Evolutionary conservation across 1,140 invertebrate genomes (phyloP).

Genomic region (Bombus confusus): DNA sequence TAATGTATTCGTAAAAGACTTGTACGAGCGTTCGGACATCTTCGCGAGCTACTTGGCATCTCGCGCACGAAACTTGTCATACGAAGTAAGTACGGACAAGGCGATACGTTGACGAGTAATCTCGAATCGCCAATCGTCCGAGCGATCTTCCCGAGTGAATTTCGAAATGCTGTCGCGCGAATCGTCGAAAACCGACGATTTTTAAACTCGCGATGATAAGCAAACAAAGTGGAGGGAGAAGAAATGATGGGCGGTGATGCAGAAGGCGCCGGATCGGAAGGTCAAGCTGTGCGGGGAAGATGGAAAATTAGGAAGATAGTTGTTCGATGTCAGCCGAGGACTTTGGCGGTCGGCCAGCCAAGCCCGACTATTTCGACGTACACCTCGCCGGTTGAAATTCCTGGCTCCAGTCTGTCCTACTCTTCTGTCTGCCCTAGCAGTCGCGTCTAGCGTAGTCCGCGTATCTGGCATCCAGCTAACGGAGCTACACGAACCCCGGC

Average conservation of each 20-base stretch:
- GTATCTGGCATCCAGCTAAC: conserved; percentile 4
- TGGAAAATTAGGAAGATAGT: conserved; percentile 69
- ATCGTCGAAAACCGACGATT: not conserved
- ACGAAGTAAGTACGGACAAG: too few species aligned
- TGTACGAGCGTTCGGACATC: too few species aligned
- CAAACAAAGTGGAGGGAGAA: conserved; percentile 11
- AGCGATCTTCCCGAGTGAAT: not conserved
- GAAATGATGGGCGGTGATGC: not conserved
- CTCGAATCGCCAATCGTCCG: too few species aligned
- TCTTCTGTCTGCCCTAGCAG: not conserved
- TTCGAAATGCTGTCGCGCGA: not conserved
- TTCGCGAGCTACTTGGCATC: too few species aligned
- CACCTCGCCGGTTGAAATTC: conserved; percentile 7
- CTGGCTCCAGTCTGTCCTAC: conserved; percentile 42
- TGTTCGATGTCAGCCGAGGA: conserved; percentile 50
- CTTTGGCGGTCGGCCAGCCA: conserved; percentile 63
- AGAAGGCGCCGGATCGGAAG: conserved; percentile 8
- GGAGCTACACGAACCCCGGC: not conserved
- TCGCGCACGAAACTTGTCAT: too few species aligned
- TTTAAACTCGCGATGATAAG: not conserved
- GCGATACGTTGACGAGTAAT: too few species aligned
- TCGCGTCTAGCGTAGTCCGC: not conserved
- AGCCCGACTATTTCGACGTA: conserved; percentile 18
- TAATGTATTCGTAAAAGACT: too few species aligned
- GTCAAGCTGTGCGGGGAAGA: conserved; percentile 16